Percentiles rank a stretch among this genome's conserved stretches.
These are phyloP conservation scores for Marmota flaviventris DNA, from an alignment of 2,113 vertebrate species.

Conservation along the genomic window DNA sequence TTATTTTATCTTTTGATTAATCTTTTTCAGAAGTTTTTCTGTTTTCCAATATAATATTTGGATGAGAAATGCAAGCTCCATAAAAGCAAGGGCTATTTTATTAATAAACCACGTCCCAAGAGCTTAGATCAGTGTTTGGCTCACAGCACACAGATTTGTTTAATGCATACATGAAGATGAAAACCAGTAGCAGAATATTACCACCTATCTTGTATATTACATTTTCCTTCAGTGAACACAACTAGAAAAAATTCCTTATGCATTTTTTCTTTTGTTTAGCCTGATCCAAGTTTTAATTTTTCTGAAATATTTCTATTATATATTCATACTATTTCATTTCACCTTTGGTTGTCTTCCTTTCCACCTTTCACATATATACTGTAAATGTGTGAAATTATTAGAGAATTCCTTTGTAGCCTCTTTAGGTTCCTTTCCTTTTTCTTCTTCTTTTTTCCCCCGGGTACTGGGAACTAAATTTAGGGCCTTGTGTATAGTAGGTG, in stretches of 20 bases:
- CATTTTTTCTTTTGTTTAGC: conserved; percentile 22
- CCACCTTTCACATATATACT: background rate
- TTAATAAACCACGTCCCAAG: background rate
- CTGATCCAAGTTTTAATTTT: conserved; percentile 1
- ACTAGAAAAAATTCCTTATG: conserved; percentile 31
- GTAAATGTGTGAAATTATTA: conserved; percentile 4
- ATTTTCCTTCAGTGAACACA: background rate
- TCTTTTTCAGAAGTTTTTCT: conserved; percentile 1
- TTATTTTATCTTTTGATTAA: background rate
- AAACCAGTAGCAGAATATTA: conserved; percentile 20
- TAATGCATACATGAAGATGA: background rate
- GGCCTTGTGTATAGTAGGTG: too few species aligned
- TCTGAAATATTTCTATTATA: background rate
- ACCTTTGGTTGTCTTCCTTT: background rate
- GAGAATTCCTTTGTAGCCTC: background rate
- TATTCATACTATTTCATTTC: background rate
- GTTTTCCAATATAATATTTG: conserved; percentile 35
- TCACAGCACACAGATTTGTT: background rate
- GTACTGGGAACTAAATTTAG: too few species aligned
- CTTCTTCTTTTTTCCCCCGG: too few species aligned
- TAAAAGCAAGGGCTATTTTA: conserved; percentile 2
- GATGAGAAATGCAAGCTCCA: background rate
- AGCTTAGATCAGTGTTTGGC: conserved; percentile 5
- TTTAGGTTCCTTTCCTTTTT: background rate
- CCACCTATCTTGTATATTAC: conserved; percentile 39